A percentile compares a stretch with the other conserved stretches of the same genome.
Conservation (phyloP, 2,888 invertebrate genomes). For the Drosophila austrosaltans region DNA sequence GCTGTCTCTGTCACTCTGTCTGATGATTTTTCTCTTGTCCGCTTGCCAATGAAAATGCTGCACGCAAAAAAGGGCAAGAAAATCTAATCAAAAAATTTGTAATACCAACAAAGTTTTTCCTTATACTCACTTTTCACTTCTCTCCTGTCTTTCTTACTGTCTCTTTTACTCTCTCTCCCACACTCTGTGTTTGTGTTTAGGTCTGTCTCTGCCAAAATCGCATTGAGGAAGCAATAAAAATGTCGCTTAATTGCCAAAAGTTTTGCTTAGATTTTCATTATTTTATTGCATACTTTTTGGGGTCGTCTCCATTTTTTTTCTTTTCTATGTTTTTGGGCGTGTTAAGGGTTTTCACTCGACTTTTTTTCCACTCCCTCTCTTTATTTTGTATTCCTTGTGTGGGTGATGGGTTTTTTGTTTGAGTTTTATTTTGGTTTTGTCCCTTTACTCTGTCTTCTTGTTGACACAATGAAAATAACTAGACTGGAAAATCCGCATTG, state of each 20-base stretch:
- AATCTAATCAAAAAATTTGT: constrained; percentile 74
- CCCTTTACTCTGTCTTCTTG: neutral
- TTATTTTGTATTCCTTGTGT: constrained; percentile 25
- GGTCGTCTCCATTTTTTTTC: constrained; percentile 17
- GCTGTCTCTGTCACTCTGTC: constrained; percentile 35
- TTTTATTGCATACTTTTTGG: constrained; percentile 67
- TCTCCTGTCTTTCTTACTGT: neutral
- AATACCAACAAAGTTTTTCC: constrained; percentile 59
- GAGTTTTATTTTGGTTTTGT: neutral
- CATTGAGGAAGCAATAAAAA: constrained; percentile 73
- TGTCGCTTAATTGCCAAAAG: constrained; percentile 77
- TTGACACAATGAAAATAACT: neutral
- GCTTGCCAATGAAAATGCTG: constrained; percentile 64
- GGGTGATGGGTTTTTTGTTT: neutral
- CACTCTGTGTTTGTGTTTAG: neutral
- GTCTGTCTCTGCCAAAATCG: constrained; percentile 23
- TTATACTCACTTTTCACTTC: constrained; percentile 4
- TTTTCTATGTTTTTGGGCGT: constrained; percentile 1
- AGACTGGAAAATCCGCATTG: neutral
- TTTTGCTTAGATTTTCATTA: constrained; percentile 75
- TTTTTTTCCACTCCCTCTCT: neutral
- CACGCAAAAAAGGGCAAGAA: constrained; percentile 64
- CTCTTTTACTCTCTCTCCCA: neutral
- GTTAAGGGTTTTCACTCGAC: neutral
- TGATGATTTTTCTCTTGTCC: constrained; percentile 6